phyloP scores from a whole-genome alignment of 2,888 invertebrate species.

The Hypercompe scribonia region DNA sequence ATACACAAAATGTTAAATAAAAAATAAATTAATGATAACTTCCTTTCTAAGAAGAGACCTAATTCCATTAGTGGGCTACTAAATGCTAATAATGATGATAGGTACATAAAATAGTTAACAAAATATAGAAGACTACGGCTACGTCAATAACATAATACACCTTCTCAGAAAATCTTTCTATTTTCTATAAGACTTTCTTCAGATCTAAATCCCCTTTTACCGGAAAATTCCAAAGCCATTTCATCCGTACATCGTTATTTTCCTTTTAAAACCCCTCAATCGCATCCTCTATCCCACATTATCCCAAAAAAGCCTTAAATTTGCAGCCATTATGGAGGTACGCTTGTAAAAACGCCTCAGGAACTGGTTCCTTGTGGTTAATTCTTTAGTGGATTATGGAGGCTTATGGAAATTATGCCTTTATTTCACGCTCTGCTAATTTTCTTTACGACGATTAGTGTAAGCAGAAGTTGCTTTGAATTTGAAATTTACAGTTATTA shows the following conservation, averaged over 20 bases:
- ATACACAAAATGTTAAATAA: too few species aligned
- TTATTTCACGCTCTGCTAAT: background rate
- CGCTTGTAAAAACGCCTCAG: background rate
- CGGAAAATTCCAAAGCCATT: conserved; percentile 3
- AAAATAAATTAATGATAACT: too few species aligned
- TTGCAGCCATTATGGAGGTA: background rate
- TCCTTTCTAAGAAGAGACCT: too few species aligned
- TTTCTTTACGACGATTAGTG: background rate
- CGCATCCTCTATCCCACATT: background rate
- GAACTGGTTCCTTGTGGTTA: background rate
- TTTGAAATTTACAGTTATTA: too few species aligned
- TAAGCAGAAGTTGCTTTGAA: too few species aligned
- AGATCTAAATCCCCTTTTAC: background rate
- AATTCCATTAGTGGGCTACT: too few species aligned
- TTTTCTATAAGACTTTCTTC: background rate
- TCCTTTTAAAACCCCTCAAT: conserved; percentile 10
- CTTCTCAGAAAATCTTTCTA: background rate
- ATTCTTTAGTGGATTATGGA: background rate
- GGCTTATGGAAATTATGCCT: background rate
- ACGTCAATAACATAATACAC: background rate
- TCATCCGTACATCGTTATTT: background rate
- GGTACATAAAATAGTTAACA: too few species aligned
- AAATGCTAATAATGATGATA: too few species aligned
- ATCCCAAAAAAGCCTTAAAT: background rate
- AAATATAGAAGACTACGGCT: too few species aligned